Percentiles rank a stretch among this genome's conserved stretches.
Evolutionary conservation across 2,113 vertebrate genomes (phyloP).

Genomic region (Athene cunicularia): DNA sequence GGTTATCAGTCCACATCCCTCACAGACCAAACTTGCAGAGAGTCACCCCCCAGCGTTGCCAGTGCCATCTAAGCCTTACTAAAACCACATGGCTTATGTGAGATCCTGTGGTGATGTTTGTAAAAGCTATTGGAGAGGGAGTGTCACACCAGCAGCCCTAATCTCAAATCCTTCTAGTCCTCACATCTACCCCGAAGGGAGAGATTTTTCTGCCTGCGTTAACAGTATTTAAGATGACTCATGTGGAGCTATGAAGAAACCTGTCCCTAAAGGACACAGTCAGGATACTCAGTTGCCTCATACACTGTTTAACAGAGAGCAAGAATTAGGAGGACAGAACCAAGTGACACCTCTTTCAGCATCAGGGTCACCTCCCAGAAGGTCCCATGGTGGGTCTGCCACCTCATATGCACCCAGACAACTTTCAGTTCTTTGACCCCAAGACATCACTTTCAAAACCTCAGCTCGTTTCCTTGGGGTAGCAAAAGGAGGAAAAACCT

Average conservation of each 20-base stretch:
- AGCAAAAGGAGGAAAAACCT: neutral
- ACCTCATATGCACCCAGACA: neutral
- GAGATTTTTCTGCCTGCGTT: constrained; percentile 4
- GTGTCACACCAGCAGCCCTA: neutral
- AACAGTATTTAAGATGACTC: constrained; percentile 19
- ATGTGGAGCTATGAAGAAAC: neutral
- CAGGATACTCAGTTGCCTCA: neutral
- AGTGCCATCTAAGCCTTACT: neutral
- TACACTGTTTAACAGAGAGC: neutral
- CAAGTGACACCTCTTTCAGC: neutral
- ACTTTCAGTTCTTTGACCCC: neutral
- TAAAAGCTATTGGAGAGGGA: neutral
- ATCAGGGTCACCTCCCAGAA: neutral
- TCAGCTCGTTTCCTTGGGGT: neutral
- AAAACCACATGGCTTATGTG: neutral
- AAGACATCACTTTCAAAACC: neutral
- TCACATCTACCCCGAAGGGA: neutral
- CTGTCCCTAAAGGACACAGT: neutral
- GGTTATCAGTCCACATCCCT: neutral
- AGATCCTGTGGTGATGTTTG: neutral
- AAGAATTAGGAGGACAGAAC: neutral
- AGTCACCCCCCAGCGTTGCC: neutral
- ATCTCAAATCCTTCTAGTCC: neutral
- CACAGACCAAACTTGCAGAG: neutral
- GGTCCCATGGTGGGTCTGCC: neutral